Evolutionary conservation across 2,113 vertebrate genomes (phyloP), one percentile per base, ranked within the genome.

Genomic region (Syngnathus scovelli): DNA sequence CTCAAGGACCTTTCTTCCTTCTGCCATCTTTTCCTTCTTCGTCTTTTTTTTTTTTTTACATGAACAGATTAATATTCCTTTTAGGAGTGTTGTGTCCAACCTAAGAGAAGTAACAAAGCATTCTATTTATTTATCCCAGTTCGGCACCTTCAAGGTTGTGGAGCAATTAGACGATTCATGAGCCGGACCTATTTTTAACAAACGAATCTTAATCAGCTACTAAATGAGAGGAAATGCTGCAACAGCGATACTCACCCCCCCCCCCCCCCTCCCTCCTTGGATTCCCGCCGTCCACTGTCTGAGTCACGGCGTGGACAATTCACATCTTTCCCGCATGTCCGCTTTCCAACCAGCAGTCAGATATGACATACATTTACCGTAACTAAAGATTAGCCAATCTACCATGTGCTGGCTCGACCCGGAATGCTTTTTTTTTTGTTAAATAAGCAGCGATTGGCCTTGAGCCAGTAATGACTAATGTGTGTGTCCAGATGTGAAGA

Each of bases 311-410:
- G 64, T 51, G 68, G 69, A 74, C 66, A 71, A 66, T 61, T 67
- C 64, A 72, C 70, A 74, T 66, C 76, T 48, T 36, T 36, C 71
- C 44, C 74, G 48, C 61, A 27, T 64, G 63, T 76, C 65, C 38
- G 76, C 61, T 71, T 81, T 63, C 68, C 67, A 54, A 70, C 74
- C 73, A 36, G 71, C 23, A 63, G 71, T 79, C 67, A 72, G 70
- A 79, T 72, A 75, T 75, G 23, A 79, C 73, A 78, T 61, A 62
- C 62, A 76, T 77, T 85, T 81, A 85, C 79, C 68, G 81, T 83
- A 83, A 85, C 71, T 58, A 66, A 58, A 78, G 74, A 80, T 82
- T 73, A 67, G 75, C 72, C 65, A 60, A n/a, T 72, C 38, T 56
- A 74, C 64, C 72, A 71, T 70, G 72, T 70, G 79, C 68, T 77